Percentiles rank a stretch among this genome's conserved stretches.
These are phyloP conservation scores for Florisuga fusca DNA, from an alignment of 2,797 vertebrate genomes.

Conservation along the genomic window DNA sequence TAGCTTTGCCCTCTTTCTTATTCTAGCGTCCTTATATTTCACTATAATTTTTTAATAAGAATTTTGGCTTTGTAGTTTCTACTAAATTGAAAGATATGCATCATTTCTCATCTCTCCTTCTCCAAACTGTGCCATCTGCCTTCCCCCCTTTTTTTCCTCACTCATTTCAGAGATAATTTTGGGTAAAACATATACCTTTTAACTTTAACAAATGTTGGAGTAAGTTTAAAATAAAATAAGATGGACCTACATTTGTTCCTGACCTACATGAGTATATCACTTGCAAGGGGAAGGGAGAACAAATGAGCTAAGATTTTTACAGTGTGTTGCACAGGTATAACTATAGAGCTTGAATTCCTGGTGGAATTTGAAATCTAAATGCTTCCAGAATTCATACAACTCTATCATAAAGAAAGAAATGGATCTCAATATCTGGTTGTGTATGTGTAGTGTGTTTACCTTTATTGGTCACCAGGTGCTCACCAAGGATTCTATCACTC, in stretches of 20 bases:
- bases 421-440: fast-evolving
- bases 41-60: conserved; percentile 58
- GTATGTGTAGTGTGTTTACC: background rate
- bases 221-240: background rate
- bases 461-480: background rate
- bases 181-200: background rate
- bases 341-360: background rate
- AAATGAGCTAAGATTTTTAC: background rate
- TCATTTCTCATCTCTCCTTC: conserved; percentile 63
- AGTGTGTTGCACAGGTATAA: background rate
- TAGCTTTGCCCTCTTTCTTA: conserved; percentile 35
- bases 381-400: background rate
- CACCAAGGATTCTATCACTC: background rate
- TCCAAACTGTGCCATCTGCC: conserved; percentile 52
- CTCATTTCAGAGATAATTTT: background rate
- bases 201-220: background rate
- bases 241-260: background rate
- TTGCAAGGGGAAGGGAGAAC: background rate
- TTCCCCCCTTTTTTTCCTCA: background rate
- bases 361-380: background rate
- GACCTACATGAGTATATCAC: background rate
- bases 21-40: conserved; percentile 32
- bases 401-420: background rate
- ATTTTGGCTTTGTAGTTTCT: conserved; percentile 55
- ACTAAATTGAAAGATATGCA: conserved; percentile 52